phyloP scores from a whole-genome alignment of 2,797 vertebrate genomes.

The Clarias laeviceps region DNA sequence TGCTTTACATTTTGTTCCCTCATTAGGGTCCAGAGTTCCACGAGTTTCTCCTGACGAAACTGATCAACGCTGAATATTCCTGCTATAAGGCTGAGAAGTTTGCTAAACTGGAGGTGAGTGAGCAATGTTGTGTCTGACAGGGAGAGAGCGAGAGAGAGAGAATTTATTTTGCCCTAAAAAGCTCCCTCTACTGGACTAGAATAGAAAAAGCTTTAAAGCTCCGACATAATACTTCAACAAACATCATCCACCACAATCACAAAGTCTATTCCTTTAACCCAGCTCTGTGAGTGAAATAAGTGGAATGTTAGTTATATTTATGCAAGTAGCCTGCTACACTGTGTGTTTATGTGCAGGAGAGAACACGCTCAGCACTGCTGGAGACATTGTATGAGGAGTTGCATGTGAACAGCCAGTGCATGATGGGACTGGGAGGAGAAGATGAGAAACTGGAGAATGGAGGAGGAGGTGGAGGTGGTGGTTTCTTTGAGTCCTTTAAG shows the following conservation, averaged over 20 bases:
- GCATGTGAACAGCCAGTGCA: constrained; percentile 90
- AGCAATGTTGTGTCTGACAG: not conserved
- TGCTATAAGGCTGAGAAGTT: constrained; percentile 98
- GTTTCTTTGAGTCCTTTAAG: constrained; percentile 96
- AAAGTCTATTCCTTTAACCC: not conserved
- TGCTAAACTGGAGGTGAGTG: constrained; percentile 90
- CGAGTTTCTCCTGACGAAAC: constrained; percentile 93
- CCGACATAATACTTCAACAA: not conserved
- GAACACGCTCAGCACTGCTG: constrained; percentile 86
- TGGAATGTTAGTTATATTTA: not conserved
- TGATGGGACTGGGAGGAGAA: constrained; percentile 90
- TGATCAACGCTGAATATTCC: constrained; percentile 95
- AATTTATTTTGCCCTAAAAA: not conserved
- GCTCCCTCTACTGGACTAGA: not conserved
- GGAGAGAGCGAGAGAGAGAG: too few species aligned
- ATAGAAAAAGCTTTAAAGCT: not conserved
- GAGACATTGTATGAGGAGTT: constrained; percentile 93
- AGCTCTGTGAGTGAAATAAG: not conserved
- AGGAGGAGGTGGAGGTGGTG: constrained; percentile 73
- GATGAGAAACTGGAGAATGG: constrained; percentile 93
- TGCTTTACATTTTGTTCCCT: constrained; percentile 3
- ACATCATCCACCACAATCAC: not conserved
- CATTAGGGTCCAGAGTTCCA: constrained; percentile 86
- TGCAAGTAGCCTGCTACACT: not conserved
- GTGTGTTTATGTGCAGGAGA: constrained; percentile 76